phyloP scores from a whole-genome alignment of 2,888 invertebrate genomes.

The Noctua pronuba region DNA sequence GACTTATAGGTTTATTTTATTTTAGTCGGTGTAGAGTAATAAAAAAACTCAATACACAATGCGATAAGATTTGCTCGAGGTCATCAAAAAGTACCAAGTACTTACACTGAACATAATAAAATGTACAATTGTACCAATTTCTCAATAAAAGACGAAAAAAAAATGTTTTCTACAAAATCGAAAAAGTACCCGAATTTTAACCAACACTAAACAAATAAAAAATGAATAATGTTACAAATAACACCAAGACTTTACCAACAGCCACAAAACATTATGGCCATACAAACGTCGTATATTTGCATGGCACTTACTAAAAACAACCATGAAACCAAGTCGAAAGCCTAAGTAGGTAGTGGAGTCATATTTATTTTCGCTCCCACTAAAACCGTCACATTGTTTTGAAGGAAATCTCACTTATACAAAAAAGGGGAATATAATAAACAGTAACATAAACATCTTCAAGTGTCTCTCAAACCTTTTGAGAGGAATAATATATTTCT shows the following conservation, averaged over 20 bases:
- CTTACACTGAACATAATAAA: background rate
- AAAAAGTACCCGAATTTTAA: background rate
- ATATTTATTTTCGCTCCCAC: constrained; percentile 58
- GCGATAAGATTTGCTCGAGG: background rate
- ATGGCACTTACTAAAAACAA: constrained; percentile 53
- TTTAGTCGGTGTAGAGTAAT: background rate
- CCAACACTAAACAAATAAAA: constrained; percentile 29
- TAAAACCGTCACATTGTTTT: constrained; percentile 58
- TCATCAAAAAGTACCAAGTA: background rate
- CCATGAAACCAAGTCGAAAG: constrained; percentile 34
- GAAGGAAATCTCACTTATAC: constrained; percentile 57
- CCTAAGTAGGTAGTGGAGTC: constrained; percentile 25
- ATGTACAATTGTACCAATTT: background rate
- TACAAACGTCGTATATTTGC: constrained; percentile 50
- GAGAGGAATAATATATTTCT: constrained; percentile 56
- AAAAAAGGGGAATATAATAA: constrained; percentile 62
- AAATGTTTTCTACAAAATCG: background rate
- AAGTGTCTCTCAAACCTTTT: constrained; percentile 59
- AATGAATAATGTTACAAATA: constrained; percentile 33
- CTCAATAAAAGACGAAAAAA: background rate
- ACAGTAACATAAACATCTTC: constrained; percentile 65
- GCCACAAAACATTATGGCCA: constrained; percentile 42
- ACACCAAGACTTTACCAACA: constrained; percentile 21
- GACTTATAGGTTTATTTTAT: background rate
- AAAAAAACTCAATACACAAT: background rate